Evolutionary conservation across 1,140 invertebrate genomes (phyloP).

Genomic region (Subanguina moxae): DNA sequence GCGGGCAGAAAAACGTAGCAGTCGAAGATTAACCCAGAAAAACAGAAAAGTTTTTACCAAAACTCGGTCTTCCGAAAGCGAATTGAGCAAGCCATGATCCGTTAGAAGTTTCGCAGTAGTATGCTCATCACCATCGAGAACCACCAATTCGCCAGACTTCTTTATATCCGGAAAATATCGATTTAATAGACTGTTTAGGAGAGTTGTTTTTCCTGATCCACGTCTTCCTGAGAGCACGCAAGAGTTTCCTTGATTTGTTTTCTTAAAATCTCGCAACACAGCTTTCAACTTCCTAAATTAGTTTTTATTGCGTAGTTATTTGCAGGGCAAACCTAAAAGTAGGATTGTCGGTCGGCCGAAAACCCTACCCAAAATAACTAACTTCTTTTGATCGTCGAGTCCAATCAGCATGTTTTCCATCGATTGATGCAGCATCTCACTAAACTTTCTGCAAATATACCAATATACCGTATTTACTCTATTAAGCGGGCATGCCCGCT

Average conservation of each 20-base stretch:
- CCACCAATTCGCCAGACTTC: background rate
- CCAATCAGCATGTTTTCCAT: too few species aligned
- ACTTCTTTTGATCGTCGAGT: too few species aligned
- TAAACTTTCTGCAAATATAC: too few species aligned
- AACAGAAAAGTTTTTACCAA: background rate
- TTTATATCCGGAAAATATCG: background rate
- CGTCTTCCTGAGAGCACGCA: background rate
- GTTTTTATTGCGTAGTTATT: background rate
- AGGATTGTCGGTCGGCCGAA: too few species aligned
- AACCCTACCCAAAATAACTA: too few species aligned
- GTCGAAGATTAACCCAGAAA: background rate
- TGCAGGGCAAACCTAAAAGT: too few species aligned
- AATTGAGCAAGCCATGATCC: background rate
- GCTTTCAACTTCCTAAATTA: background rate
- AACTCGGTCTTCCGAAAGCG: background rate
- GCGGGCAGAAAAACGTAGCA: too few species aligned
- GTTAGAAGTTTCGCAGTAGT: background rate
- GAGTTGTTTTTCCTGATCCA: background rate
- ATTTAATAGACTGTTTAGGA: background rate
- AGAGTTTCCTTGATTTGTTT: conserved; percentile 2
- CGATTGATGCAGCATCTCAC: too few species aligned
- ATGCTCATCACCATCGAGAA: conserved; percentile 1
- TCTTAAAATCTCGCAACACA: background rate
- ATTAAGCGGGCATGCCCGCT: too few species aligned
- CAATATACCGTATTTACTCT: too few species aligned